A percentile compares a stretch with the other conserved stretches of the same genome.
phyloP scores from a whole-genome alignment of 2,113 vertebrate genomes.

The Arizona elegans region DNA sequence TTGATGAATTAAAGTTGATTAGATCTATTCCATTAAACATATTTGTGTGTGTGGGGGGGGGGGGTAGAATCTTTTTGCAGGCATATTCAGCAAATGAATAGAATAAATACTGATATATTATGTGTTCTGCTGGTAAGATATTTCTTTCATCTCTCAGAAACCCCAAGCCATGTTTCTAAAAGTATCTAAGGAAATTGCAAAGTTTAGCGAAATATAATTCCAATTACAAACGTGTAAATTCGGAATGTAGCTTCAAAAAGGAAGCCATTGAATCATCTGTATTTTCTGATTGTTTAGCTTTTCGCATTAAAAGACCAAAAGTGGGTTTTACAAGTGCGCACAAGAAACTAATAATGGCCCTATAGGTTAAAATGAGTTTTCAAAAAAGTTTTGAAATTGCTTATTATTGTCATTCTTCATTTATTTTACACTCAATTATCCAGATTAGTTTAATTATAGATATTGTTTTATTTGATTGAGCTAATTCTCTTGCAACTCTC shows the following conservation, averaged over 20 bases:
- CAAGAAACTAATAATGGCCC: not conserved
- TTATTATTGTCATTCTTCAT: not conserved
- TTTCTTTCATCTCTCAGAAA: not conserved
- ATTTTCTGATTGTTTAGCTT: not conserved
- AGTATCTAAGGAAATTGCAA: not conserved
- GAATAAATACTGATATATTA: not conserved
- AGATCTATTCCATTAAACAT: not conserved
- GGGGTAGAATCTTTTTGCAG: not conserved
- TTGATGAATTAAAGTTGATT: not conserved
- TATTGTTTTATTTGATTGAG: not conserved
- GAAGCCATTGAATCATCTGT: not conserved
- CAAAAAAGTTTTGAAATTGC: not conserved
- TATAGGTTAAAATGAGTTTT: not conserved
- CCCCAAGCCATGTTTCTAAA: not conserved
- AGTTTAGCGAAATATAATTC: not conserved
- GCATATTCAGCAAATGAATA: not conserved
- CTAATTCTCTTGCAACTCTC: not conserved
- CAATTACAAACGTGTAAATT: not conserved
- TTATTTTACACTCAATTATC: not conserved
- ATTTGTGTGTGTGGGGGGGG: not conserved
- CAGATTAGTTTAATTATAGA: not conserved
- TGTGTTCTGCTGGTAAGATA: not conserved
- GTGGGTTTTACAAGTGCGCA: not conserved
- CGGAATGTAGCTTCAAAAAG: not conserved
- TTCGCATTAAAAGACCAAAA: not conserved